Evolutionary conservation across 2,113 vertebrate genomes (phyloP), one percentile per base, ranked within the genome.

Genomic region (Misgurnus mizolepis): DNA sequence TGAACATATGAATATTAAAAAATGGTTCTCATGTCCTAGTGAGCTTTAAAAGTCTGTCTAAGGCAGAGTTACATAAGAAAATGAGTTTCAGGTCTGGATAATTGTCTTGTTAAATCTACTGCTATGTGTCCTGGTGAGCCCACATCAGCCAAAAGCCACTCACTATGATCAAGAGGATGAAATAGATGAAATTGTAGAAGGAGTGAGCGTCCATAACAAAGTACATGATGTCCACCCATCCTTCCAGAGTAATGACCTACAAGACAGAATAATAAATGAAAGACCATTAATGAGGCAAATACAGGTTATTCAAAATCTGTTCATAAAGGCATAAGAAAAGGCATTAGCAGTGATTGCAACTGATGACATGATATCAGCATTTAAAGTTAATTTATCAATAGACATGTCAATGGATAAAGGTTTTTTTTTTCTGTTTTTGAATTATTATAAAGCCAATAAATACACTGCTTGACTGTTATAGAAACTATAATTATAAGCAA

Each of bases 141-240:
- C 55, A 56, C 70, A 55, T 43, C 40, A 70, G 15, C 15, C 40
- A 55, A 80, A 68, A 66, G 62, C 56, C 85, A 97, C 97, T 98
- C 94, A 99, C 97, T 83, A 98, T 98, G 90, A 99, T 99, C 88
- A 99, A 94, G n/a, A 99, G 95, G 86, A 99, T 99, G 90, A 99
- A 99, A 92, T 99, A 99, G 93, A 99, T 99, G 92, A 99, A 99
- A 90, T 98, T 99, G 95, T 99, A 99, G 92, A 99, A 99, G 80
- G 97, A 98, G 85, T 99, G 98, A 73, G 97, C 95, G 65, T 99
- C 97, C 97, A 99, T 99, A 88, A 99, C 97, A 86, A 98, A 99
- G 92, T 99, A 99, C 98, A 99, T 99, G 90, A 99, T 99, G 90
- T 99, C 98, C 85, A 99, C 98, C 98, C 98, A 99, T 86, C 98